Evolutionary conservation across 2,888 invertebrate species (phyloP).

Genomic region (Azorinus chamasolen): DNA sequence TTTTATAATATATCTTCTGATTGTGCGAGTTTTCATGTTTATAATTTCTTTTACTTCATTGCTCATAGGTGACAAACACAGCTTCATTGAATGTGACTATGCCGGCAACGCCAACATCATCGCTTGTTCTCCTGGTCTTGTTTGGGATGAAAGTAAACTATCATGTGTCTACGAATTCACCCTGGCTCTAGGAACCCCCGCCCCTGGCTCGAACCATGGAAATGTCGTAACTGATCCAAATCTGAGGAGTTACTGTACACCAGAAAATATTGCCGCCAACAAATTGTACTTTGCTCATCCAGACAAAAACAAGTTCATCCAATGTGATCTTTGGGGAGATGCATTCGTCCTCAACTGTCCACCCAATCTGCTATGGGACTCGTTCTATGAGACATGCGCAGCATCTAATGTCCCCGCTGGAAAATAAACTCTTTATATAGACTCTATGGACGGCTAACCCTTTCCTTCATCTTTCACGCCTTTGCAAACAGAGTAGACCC

Average conservation of each 20-base stretch:
- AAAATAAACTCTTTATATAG: slow-evolving; percentile 28
- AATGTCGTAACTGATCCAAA: slow-evolving; percentile 13
- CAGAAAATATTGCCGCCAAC: slow-evolving; percentile 45
- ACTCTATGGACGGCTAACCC: too few species aligned
- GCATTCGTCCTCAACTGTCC: slow-evolving; percentile 74
- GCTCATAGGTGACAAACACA: slow-evolving; percentile 57
- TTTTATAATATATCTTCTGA: too few species aligned
- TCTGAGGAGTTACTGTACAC: slow-evolving; percentile 57
- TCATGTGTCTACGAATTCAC: slow-evolving; percentile 71
- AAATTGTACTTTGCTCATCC: slow-evolving; percentile 74
- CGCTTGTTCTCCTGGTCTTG: slow-evolving; percentile 67
- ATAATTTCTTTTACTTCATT: too few species aligned
- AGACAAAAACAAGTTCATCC: slow-evolving; percentile 76
- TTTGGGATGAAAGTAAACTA: slow-evolving; percentile 75
- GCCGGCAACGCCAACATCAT: slow-evolving; percentile 70
- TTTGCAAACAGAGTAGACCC: too few species aligned
- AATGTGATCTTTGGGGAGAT: slow-evolving; percentile 76
- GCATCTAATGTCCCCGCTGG: slow-evolving; percentile 51
- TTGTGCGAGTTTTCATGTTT: too few species aligned
- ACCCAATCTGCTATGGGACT: slow-evolving; percentile 74
- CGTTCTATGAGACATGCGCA: slow-evolving; percentile 72
- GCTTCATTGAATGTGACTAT: slow-evolving; percentile 77
- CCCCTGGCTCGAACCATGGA: slow-evolving; percentile 8
- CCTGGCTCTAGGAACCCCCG: slow-evolving; percentile 13
- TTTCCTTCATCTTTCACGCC: too few species aligned